phyloP scores from a whole-genome alignment of 92 coral and sea anemone genomes.

The Siderastrea siderea region DNA sequence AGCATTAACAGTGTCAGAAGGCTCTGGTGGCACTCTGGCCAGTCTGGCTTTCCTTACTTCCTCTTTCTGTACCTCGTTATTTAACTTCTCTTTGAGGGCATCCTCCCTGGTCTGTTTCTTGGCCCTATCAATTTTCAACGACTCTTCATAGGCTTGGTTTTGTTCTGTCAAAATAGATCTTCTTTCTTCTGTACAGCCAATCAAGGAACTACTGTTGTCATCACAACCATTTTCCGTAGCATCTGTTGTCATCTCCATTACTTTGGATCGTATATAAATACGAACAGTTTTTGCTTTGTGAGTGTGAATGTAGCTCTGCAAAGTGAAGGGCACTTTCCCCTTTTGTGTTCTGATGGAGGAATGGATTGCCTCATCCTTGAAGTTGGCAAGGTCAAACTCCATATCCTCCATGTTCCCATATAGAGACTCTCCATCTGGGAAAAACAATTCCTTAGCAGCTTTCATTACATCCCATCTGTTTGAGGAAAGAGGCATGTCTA shows the following conservation, averaged over 20 bases:
- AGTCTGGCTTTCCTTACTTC: conserved; percentile 60
- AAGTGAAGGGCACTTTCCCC: conserved; percentile 20
- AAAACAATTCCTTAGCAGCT: background rate
- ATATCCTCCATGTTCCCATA: background rate
- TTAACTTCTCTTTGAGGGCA: conserved; percentile 6
- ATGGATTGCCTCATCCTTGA: conserved; percentile 30
- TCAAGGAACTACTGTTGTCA: background rate
- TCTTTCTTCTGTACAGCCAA: conserved; percentile 56
- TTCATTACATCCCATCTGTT: background rate
- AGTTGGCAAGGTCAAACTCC: conserved; percentile 13
- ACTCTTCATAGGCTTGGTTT: conserved; percentile 19
- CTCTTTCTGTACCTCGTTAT: conserved; percentile 49
- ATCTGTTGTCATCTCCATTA: background rate
- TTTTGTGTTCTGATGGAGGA: background rate
- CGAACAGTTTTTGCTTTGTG: conserved; percentile 51
- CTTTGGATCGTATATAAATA: conserved; percentile 36
- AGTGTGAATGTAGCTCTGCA: conserved; percentile 43
- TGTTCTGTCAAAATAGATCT: conserved; percentile 33
- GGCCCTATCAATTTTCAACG: conserved; percentile 19
- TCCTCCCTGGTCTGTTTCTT: conserved; percentile 11
- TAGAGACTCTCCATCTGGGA: background rate
- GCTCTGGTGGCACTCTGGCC: conserved; percentile 59
- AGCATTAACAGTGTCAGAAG: conserved; percentile 39
- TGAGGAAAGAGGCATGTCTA: background rate
- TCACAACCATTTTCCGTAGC: conserved; percentile 2